Evolutionary conservation across 2,888 invertebrate genomes (phyloP).

Genomic region (Spilarctia lutea): DNA sequence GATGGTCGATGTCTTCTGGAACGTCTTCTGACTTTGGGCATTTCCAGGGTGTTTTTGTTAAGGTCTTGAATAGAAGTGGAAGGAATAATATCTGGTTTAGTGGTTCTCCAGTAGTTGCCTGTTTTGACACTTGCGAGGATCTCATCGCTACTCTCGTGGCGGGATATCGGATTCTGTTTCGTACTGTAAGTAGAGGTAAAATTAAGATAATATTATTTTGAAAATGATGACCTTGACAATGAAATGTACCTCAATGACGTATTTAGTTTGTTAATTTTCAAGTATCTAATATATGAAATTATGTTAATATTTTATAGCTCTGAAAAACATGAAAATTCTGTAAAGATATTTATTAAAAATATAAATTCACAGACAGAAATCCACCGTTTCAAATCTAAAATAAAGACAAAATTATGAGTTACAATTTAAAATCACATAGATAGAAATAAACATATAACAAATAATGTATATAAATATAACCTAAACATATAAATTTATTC

Average conservation of each 20-base stretch:
- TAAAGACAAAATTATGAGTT: not conserved
- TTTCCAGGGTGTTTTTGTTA: constrained; percentile 53
- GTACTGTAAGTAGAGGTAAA: constrained; percentile 40
- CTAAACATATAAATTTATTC: not conserved
- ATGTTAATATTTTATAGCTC: no score
- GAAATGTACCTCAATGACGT: not conserved
- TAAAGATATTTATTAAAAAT: no score
- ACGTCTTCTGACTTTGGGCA: constrained; percentile 66
- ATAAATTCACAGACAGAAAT: no score
- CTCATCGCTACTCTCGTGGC: constrained; percentile 76
- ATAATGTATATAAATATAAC: no score
- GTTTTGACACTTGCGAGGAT: constrained; percentile 75
- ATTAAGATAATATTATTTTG: not conserved
- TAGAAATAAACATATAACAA: no score
- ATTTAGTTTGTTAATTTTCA: not conserved
- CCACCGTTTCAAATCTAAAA: not conserved
- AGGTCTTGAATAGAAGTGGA: constrained; percentile 63
- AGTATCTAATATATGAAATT: not conserved
- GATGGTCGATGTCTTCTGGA: constrained; percentile 69
- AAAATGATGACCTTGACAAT: not conserved
- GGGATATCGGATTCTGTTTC: constrained; percentile 58
- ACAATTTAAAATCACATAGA: not conserved
- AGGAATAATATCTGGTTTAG: constrained; percentile 81
- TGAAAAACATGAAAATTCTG: not conserved
- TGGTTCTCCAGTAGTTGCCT: constrained; percentile 77